A percentile compares a stretch with the other conserved stretches of the same genome.
Conservation (phyloP, 1,140 invertebrate species). For the Solen grandis region DNA sequence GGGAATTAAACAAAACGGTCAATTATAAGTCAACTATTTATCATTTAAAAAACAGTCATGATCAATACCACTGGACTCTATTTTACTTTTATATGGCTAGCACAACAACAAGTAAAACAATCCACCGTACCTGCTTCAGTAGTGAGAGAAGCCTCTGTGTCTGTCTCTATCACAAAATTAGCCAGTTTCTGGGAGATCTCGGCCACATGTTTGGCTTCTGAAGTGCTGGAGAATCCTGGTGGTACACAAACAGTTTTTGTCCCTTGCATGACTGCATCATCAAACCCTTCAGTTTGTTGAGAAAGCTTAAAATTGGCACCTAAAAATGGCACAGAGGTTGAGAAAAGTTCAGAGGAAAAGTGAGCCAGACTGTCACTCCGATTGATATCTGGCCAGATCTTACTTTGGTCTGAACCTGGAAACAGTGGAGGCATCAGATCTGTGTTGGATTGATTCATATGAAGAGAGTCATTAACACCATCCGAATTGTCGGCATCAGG, state of each 20-base stretch:
- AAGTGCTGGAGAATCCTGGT: slow-evolving; percentile 75
- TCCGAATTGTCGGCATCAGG: slow-evolving; percentile 53
- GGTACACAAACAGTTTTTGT: slow-evolving; percentile 75
- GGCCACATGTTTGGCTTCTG: slow-evolving; percentile 76
- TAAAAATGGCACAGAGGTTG: slow-evolving; percentile 72
- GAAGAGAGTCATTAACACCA: no score
- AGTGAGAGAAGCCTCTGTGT: slow-evolving; percentile 76
- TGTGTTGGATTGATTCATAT: slow-evolving; percentile 16
- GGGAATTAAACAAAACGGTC: not conserved
- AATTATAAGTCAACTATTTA: not conserved
- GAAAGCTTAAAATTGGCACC: slow-evolving; percentile 70
- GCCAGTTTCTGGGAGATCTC: slow-evolving; percentile 80
- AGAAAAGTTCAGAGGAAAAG: slow-evolving; percentile 75
- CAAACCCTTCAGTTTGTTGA: slow-evolving; percentile 60
- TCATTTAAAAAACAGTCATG: not conserved
- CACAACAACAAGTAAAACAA: no score
- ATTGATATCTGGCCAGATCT: slow-evolving; percentile 62
- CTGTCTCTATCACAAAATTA: slow-evolving; percentile 81
- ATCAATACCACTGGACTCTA: no score
- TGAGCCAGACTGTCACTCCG: slow-evolving; percentile 68
- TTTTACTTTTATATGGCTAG: no score
- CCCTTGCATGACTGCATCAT: slow-evolving; percentile 72
- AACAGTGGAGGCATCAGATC: slow-evolving; percentile 15
- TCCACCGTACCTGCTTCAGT: slow-evolving; percentile 79
- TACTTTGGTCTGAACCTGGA: slow-evolving; percentile 35